Conservation (phyloP, 2,113 vertebrate genomes). For the Galbula dea region DNA sequence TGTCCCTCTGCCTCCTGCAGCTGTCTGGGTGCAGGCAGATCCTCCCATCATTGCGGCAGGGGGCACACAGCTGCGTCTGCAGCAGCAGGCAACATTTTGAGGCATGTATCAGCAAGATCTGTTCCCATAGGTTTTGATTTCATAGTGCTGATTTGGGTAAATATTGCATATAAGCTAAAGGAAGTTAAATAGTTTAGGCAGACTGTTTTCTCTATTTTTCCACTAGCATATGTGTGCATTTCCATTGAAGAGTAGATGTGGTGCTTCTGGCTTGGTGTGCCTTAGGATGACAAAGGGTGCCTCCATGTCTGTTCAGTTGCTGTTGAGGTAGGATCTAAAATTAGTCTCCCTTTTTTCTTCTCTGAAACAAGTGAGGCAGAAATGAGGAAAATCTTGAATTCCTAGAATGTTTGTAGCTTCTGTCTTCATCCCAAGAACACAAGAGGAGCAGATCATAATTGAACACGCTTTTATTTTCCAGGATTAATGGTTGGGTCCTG, state of each 20-base stretch:
- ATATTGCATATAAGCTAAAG: background rate
- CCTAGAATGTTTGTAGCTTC: background rate
- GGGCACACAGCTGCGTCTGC: background rate
- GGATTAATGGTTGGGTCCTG: background rate
- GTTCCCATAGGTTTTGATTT: background rate
- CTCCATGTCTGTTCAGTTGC: background rate
- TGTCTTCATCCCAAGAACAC: background rate
- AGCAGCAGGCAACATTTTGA: fast-evolving
- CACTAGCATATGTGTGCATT: background rate
- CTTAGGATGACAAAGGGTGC: background rate
- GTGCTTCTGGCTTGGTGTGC: background rate
- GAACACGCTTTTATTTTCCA: background rate
- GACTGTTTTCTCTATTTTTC: background rate
- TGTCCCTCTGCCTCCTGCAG: background rate
- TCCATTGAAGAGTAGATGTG: background rate
- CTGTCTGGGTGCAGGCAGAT: fast-evolving
- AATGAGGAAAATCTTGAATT: background rate
- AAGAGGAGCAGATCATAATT: background rate
- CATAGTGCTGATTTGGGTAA: fast-evolving
- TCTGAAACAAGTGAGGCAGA: background rate
- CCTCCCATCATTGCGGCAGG: fast-evolving
- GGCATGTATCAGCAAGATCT: background rate
- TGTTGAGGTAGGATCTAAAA: background rate
- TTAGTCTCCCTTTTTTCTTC: background rate
- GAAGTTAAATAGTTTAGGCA: background rate